These are phyloP conservation scores for Hemicordylus capensis DNA, from an alignment of 2,113 vertebrate genomes.

Conservation along the genomic window DNA sequence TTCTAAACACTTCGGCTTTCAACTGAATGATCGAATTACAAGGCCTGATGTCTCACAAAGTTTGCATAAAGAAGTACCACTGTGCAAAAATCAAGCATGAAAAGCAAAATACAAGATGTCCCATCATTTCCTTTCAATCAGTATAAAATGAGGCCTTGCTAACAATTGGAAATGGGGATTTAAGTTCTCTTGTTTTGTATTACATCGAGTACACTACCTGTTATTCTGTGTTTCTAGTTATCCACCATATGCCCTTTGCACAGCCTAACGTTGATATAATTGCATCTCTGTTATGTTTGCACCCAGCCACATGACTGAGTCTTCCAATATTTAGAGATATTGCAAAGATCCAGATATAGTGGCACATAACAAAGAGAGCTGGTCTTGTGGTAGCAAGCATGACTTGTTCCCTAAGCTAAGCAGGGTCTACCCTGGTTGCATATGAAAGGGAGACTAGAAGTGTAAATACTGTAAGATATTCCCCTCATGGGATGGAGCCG, in stretches of 20 bases:
- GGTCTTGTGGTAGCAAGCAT: too few relatives aligned
- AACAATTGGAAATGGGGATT: not conserved
- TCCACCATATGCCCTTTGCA: not conserved
- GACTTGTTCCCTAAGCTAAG: too few relatives aligned
- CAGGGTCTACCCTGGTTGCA: too few relatives aligned
- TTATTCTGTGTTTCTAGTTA: not conserved
- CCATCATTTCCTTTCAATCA: not conserved
- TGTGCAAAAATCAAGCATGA: not conserved
- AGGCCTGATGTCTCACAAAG: not conserved
- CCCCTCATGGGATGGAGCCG: too few relatives aligned
- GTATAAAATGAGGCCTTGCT: not conserved
- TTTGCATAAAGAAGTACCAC: conserved; percentile 18
- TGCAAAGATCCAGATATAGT: not conserved
- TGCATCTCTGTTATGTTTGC: not conserved
- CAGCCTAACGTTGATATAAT: not conserved
- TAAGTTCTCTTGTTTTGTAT: not conserved
- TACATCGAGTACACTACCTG: not conserved
- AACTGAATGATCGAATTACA: conserved; percentile 27
- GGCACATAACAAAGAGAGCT: too few relatives aligned
- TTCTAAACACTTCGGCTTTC: conserved; percentile 38
- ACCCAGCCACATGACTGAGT: not conserved
- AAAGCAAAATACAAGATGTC: conserved; percentile 15
- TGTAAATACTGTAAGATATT: too few relatives aligned
- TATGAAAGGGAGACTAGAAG: too few relatives aligned
- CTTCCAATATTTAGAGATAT: not conserved